Percentiles rank a stretch among this genome's conserved stretches.
Evolutionary conservation across 1,140 invertebrate genomes (phyloP).

Genomic region (Brachystomella parvula): DNA sequence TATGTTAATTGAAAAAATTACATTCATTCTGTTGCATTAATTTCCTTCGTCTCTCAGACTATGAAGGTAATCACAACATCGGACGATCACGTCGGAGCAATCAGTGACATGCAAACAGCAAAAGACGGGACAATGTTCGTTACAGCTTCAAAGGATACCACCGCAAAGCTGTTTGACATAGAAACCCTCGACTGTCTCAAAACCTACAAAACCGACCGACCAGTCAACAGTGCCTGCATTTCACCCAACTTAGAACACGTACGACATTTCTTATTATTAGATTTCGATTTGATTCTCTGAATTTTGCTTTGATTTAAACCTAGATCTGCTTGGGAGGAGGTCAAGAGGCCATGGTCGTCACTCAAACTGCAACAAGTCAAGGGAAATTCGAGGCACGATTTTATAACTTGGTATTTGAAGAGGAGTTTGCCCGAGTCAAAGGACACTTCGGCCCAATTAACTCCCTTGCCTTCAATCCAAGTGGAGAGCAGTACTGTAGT

Average conservation of each 20-base stretch:
- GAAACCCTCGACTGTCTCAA: conserved; percentile 76
- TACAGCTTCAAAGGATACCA: conserved; percentile 88
- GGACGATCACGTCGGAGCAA: conserved; percentile 72
- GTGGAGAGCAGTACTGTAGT: conserved; percentile 91
- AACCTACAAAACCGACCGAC: conserved; percentile 91
- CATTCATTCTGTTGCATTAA: conserved; percentile 12
- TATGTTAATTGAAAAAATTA: conserved; percentile 42
- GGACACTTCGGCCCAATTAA: conserved; percentile 99
- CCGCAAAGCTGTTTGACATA: conserved; percentile 87
- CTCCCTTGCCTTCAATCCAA: conserved; percentile 94
- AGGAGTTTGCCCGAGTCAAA: conserved; percentile 96
- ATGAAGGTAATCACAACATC: conserved; percentile 67
- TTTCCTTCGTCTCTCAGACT: conserved; percentile 52
- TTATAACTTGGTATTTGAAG: conserved; percentile 98
- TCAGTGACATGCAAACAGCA: conserved; percentile 92
- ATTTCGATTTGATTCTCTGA: neutral
- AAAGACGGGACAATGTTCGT: conserved; percentile 93
- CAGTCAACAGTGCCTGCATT: conserved; percentile 92
- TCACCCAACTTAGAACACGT: conserved; percentile 90
- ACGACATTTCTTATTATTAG: conserved; percentile 40
- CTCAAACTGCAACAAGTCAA: conserved; percentile 85
- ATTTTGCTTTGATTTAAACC: neutral
- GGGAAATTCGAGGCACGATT: conserved; percentile 98
- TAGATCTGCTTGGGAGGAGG: conserved; percentile 88
- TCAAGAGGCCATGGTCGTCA: conserved; percentile 98